These are phyloP conservation scores for Tenthredo distinguenda DNA, from an alignment of 2,888 invertebrate genomes.

Conservation along the genomic window DNA sequence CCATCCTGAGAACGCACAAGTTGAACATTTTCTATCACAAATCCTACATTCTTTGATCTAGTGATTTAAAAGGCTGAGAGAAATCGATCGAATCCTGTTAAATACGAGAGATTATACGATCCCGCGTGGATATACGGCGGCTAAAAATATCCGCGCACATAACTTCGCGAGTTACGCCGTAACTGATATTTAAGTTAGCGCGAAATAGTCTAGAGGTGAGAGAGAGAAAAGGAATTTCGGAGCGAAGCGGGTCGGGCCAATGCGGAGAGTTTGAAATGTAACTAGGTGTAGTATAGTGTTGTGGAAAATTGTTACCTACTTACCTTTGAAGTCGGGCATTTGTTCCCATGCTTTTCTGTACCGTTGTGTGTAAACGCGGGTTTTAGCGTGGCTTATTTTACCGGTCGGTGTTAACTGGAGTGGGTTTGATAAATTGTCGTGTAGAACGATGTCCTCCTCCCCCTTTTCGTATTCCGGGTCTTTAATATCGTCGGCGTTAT, in stretches of 20 bases:
- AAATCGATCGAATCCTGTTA: background rate
- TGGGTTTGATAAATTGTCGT: background rate
- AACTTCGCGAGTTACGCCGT: background rate
- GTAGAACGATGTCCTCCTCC: constrained; percentile 59
- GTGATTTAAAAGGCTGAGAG: background rate
- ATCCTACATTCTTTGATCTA: background rate
- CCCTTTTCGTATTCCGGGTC: constrained; percentile 59
- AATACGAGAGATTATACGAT: background rate
- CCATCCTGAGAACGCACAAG: constrained; percentile 78
- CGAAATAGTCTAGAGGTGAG: background rate
- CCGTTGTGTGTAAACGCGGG: constrained; percentile 80
- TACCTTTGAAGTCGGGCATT: constrained; percentile 82
- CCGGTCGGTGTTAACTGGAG: constrained; percentile 74
- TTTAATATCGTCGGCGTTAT: constrained; percentile 59
- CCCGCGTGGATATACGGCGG: background rate
- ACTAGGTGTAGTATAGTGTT: background rate
- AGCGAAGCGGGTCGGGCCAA: too few species aligned
- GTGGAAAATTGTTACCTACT: constrained; percentile 27
- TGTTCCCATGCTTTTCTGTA: constrained; percentile 82
- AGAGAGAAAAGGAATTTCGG: too few species aligned
- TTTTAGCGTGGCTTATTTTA: constrained; percentile 76
- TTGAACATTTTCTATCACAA: background rate
- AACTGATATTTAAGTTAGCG: background rate
- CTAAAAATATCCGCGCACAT: background rate
- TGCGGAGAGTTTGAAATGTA: background rate